Base-by-base conservation (phyloP, 53 echinoderm and acorn worm species). In the Henricia sp. region DNA sequence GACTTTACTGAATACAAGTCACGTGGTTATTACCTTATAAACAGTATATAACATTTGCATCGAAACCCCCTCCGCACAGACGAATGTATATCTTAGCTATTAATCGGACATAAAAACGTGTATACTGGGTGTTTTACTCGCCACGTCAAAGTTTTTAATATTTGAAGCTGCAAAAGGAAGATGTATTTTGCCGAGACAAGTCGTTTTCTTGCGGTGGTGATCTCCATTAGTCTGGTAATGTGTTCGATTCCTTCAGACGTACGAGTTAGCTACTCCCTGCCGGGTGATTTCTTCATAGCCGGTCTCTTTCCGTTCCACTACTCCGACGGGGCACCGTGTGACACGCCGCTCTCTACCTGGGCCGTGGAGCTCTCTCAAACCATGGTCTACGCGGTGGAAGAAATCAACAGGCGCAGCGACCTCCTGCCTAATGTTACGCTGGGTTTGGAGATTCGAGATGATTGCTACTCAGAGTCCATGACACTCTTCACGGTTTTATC, bases 361-460 rank as follows among this genome's bases (percentile, higher is more conserved):
- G 74, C 74, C 9, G 74, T 74, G 55, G 74, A 74, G 74, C 55
- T 74, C 14, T 74, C 74, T 2, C 74, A 86, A 51, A 66, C 76
- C 29, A 86, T 86, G 87, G 55, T 60, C n/a, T 86, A 50, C 26
- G 68, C 87, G 10, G 52, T 86, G 13, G 40, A 77, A 21, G 19
- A 56, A 21, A 57, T 86, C 51, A 86, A 86, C 53, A 29, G 70
- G 12, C 64, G 87, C 38, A 26, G 30, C 9, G 87, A 86, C 76
- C 20, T 86, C 19, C 55, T 86, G 33, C 87, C 76, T 67, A 77
- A 86, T 38, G 54, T 86, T 2, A 30, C 30, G 11, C 86, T 86
- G 10, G 86, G 86, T 16, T 86, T 60, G 21, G 72, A 86, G 24
- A 86, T 86, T 55, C 39, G 75, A 53, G 76, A 77, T 24, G 87